A percentile compares a stretch with the other conserved stretches of the same genome.
Evolutionary conservation across 1,140 invertebrate genomes (phyloP).

Genomic region (Phocides pigmalion): DNA sequence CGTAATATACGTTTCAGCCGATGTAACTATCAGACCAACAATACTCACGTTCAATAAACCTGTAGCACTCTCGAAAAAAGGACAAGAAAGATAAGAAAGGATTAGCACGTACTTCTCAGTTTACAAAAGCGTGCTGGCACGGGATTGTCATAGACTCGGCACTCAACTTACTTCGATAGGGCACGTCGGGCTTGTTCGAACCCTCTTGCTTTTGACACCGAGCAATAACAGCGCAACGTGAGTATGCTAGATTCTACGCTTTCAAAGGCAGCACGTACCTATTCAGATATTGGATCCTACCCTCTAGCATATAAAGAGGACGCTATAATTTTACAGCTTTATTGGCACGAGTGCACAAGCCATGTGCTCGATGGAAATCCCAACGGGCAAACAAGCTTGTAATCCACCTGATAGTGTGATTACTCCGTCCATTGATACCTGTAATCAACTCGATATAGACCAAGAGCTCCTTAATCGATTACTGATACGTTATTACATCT

Average conservation of each 20-base stretch:
- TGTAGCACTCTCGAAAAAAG: neutral
- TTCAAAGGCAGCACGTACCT: neutral
- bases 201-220: neutral
- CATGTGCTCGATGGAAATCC: too few species aligned
- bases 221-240: neutral
- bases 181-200: neutral
- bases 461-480: too few species aligned
- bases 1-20: too few species aligned
- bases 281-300: neutral
- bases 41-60: neutral
- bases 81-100: neutral
- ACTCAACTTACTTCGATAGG: slow-evolving; percentile 1
- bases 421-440: too few species aligned
- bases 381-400: too few species aligned
- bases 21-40: too few species aligned
- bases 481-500: too few species aligned
- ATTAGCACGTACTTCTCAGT: neutral
- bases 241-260: neutral
- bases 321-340: too few species aligned
- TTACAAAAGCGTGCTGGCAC: neutral
- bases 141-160: neutral
- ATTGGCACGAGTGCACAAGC: too few species aligned
- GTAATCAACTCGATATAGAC: too few species aligned
- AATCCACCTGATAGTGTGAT: too few species aligned
- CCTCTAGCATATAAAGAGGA: neutral